Evolutionary conservation across 1,140 invertebrate species (phyloP).

Genomic region (Drosophila kohkoa): DNA sequence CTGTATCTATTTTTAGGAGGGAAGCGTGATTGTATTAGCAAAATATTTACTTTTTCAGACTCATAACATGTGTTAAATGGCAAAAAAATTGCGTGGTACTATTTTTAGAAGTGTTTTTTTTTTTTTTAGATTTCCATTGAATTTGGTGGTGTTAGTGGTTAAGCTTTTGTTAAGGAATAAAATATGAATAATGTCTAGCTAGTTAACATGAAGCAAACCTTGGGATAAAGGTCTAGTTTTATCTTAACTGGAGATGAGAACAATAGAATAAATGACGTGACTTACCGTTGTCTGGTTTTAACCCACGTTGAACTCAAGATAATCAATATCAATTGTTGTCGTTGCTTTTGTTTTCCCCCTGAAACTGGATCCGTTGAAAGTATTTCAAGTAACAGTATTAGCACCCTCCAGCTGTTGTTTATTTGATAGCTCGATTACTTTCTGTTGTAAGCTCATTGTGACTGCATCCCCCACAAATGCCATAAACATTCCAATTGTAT

Average conservation of each 20-base stretch:
- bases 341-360: neutral
- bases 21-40: too few species aligned
- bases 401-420: conserved; percentile 42
- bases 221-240: neutral
- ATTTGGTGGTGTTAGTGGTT: neutral
- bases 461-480: neutral
- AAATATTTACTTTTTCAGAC: too few species aligned
- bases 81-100: neutral
- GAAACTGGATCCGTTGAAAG: neutral
- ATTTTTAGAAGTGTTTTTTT: neutral
- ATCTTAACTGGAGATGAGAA: neutral
- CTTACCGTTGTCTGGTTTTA: too few species aligned
- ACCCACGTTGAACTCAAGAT: too few species aligned
- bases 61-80: too few species aligned
- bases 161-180: neutral
- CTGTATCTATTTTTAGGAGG: neutral
- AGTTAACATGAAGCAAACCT: neutral
- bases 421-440: conserved; percentile 23
- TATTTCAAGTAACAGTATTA: neutral
- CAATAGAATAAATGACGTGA: too few species aligned
- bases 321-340: neutral
- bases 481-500: conserved; percentile 34
- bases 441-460: neutral
- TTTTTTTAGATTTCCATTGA: neutral
- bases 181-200: neutral